phyloP scores from a whole-genome alignment of 2,888 invertebrate species.

The Epistrophella euchroma region DNA sequence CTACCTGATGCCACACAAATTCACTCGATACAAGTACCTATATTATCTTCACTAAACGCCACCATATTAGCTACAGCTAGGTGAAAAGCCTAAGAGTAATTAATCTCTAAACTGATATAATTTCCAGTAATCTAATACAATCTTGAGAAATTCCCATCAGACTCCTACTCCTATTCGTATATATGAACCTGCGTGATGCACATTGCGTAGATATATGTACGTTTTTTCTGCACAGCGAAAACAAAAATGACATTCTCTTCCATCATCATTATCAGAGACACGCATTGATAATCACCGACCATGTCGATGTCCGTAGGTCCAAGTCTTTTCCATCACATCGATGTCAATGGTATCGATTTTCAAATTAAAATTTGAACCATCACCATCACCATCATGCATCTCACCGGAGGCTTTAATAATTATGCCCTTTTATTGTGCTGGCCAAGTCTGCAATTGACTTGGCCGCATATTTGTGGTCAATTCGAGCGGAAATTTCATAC shows the following conservation, averaged over 20 bases:
- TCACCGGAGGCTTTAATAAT: conserved; percentile 69
- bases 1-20: conserved; percentile 15
- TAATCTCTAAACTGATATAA: conserved; percentile 67
- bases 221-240: neutral
- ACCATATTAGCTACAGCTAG: neutral
- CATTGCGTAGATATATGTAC: conserved; percentile 1
- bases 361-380: conserved; percentile 68
- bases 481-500: conserved; percentile 70
- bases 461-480: conserved; percentile 74
- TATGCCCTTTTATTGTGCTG: conserved; percentile 69
- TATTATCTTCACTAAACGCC: conserved; percentile 53
- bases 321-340: conserved; percentile 62
- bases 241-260: conserved; percentile 67
- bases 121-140: conserved; percentile 72
- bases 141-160: conserved; percentile 75
- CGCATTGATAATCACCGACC: conserved; percentile 71
- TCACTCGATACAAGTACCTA: conserved; percentile 16
- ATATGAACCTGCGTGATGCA: neutral
- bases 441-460: conserved; percentile 66
- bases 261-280: conserved; percentile 47
- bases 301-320: conserved; percentile 58
- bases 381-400: neutral
- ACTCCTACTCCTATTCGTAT: conserved; percentile 51
- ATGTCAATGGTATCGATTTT: conserved; percentile 75
- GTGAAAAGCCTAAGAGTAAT: conserved; percentile 58